Base-by-base conservation (phyloP, 2,797 vertebrate genomes). In the Orestias chungarensis region DNA sequence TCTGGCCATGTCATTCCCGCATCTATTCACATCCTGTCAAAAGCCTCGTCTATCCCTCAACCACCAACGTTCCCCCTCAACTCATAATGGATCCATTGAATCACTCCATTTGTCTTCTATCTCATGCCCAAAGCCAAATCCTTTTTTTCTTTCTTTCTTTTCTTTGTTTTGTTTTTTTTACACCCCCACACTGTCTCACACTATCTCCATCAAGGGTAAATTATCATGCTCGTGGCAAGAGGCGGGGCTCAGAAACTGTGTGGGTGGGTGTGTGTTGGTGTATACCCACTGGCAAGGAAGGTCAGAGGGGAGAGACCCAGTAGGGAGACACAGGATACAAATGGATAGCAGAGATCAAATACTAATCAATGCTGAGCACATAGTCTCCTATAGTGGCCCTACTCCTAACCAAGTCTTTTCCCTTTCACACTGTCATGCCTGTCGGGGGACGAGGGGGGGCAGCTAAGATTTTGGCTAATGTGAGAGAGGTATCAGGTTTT, bases 271-370 rank as follows among this genome's bases (percentile, higher is more conserved):
- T 31, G 54, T 55, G 54, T 47, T 71, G 57, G 33, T 23, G 31
- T 23, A 10, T 12, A 78, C 71, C 89, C 82, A 89, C 76, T 71
- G 81, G 75, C 83, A 72, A 73, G 70, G 85, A 92, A 92, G 91
- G 92, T 93, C 90, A 91, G 65, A 0, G 20, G 64, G 78, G 82
- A 87, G 49, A 76, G 80, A 87, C 85, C 83, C 85, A 77, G 76
- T 40, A 23, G 89, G 88, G 88, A 87, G 87, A 87, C 76, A 82
- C 78, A 72, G 44, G 74, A 85, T 80, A 84, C 77, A 57, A 68
- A 61, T 42, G 76, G 91, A 89, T 83, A 86, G 87, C 79, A 89
- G 77, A 89, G 91, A 92, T 93, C 93, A 93, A 90, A 91, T 93
- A 88, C 88, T 88, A 90, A 94, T 93, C 92, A 74, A 94, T 92